Base-by-base conservation (phyloP, 2,888 invertebrate genomes). In the Willowsia nigromaculata region DNA sequence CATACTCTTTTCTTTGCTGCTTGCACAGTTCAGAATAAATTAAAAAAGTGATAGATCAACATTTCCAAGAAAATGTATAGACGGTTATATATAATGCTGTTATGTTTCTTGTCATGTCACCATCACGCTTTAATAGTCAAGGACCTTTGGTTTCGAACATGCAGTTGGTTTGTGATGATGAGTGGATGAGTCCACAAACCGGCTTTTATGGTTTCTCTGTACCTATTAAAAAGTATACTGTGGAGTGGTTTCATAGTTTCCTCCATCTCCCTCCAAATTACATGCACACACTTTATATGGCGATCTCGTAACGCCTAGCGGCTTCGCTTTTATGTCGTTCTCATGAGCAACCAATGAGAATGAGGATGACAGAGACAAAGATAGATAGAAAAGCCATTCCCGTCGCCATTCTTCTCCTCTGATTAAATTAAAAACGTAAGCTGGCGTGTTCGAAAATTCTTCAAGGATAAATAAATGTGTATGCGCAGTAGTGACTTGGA, bases 11-110 rank as follows among this genome's bases (percentile, higher is more conserved):
- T 37, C 37, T 37, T 13, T 47, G 13, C 47, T 47, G 40, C n/a
- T 40, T 4, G 40, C 47, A 9, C 15, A 13, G 2, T 6, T 7
- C 27, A 59, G 37, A 80, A 59, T 33, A 80, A 80, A 59, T 80
- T 59, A 80, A 33, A 56, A 50, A 37, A 30, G 80, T 37, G 59
- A 80, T 80, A 25, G 56, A 80, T 80, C 53, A 80, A 27, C 78
- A 56, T 53, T 37, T 78, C 59, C 22, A 50, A 15, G 50, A 50
- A 15, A 4, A 50, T 13, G 50, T 6, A n/a, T n/a, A n/a, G n/a
- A n/a, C n/a, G n/a, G n/a, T n/a, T n/a, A n/a, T n/a, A n/a, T n/a
- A n/a, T n/a, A n/a, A n/a, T n/a, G n/a, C n/a, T n/a, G n/a, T n/a
- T n/a, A n/a, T n/a, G n/a, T n/a, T n/a, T n/a, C n/a, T n/a, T n/a